Base-by-base conservation (phyloP, 2,888 invertebrate species). In the Drosophila kanekoi region DNA sequence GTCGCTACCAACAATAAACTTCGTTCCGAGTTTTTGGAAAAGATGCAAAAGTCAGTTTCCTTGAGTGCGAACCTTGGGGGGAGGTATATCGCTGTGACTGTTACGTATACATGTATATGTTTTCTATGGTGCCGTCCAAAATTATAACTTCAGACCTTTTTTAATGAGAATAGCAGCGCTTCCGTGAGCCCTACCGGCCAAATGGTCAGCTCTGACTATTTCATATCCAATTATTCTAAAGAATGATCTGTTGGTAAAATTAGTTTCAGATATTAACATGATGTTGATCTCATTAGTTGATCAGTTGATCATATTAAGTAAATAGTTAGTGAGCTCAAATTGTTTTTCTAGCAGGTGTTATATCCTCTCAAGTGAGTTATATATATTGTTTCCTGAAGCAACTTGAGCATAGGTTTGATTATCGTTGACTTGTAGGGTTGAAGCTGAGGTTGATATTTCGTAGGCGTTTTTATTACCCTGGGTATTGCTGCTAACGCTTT, bases 121-220 rank as follows among this genome's bases (percentile, higher is more conserved):
- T 47, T 37, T 56, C 56, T 13, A 38, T 47, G 16, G 37, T 56
- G 18, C 47, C 47, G 57, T 48, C 48, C 57, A 18, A 33, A 14
- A 47, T 57, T 40, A 44, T 20, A 43, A 48, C 16, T 58, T 48
- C n/a, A 48, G 13, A 35, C 11, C 10, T 3, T 48, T 18, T 35
- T 16, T 33, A 11, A 16, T 33, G 5, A 48, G 13, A 35, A 18
- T 35, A 9, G 18, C 35, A 6, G 18, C 37, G 44, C 44, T 16
- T 56, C 44, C 37, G 10, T 37, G 18, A 37, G 33, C 35, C 33
- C 38, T 41, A 6, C 8, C 16, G 14, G 43, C 13, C 32, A 35
- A 35, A n/a, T 54, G 48, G 16, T 63, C 44, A 44, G 51, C 38
- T 37, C 44, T 49, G 9, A 44, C 18, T 37, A 28, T 44, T n/a